Percentiles rank a stretch among this genome's conserved stretches.
Evolutionary conservation across 2,797 vertebrate species (phyloP).

Genomic region (Brachymystax lenok): DNA sequence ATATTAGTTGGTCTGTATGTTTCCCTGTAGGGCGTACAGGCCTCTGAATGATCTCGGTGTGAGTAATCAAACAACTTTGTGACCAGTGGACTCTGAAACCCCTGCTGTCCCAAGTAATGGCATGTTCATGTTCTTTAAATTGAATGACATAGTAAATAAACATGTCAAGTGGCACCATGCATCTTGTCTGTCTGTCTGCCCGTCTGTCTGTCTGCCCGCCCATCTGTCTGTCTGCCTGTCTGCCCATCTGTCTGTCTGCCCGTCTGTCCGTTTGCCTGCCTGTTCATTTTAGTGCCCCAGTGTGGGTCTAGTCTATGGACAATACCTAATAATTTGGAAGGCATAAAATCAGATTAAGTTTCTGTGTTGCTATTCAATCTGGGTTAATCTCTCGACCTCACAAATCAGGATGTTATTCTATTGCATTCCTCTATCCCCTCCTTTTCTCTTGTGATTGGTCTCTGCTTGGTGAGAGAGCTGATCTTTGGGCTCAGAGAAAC

Average conservation of each 20-base stretch:
- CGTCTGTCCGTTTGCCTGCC: too few species aligned
- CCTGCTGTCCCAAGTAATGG: background rate
- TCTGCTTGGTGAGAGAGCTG: constrained; percentile 1
- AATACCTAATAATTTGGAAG: background rate
- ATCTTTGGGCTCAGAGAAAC: background rate
- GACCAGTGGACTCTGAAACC: constrained; percentile 40
- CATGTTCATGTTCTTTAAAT: background rate
- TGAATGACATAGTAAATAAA: background rate
- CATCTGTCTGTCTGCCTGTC: too few species aligned
- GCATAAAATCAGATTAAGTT: background rate
- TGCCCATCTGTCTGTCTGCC: too few species aligned
- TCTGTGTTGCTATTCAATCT: background rate
- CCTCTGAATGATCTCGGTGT: constrained; percentile 6
- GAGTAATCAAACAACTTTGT: constrained; percentile 10
- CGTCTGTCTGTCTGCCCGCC: too few species aligned
- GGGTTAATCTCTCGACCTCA: background rate
- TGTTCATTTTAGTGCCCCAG: too few species aligned
- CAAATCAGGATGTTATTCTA: background rate
- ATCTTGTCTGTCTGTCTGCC: background rate
- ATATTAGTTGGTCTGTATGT: constrained; percentile 55
- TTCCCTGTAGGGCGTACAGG: constrained; percentile 16
- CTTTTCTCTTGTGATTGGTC: background rate
- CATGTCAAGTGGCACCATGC: background rate
- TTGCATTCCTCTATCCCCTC: background rate
- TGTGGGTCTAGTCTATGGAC: too few species aligned